Conservation (phyloP, 1,140 invertebrate genomes). For the Drosophila elegans region DNA sequence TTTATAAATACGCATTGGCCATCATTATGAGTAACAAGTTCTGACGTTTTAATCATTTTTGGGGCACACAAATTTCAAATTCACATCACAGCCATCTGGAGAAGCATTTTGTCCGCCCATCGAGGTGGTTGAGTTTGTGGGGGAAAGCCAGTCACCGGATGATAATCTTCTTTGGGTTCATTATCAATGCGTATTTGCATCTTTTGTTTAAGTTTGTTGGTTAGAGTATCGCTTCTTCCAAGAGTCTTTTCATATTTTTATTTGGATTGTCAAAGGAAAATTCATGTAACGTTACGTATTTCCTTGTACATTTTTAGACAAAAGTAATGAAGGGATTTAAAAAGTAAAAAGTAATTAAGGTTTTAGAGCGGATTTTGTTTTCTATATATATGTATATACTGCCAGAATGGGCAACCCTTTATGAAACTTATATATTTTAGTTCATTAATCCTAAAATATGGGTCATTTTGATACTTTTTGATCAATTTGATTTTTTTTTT, state of each 20-base stretch:
- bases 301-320: too few species aligned
- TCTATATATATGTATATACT: too few species aligned
- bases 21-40: slow-evolving; percentile 75
- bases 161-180: slow-evolving; percentile 54
- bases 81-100: slow-evolving; percentile 43
- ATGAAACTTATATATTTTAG: too few species aligned
- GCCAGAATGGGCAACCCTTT: too few species aligned
- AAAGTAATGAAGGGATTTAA: too few species aligned
- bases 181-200: slow-evolving; percentile 71
- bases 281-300: too few species aligned
- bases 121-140: neutral
- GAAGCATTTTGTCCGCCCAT: slow-evolving; percentile 4
- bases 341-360: too few species aligned
- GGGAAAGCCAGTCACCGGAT: slow-evolving; percentile 36
- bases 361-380: too few species aligned
- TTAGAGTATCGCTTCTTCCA: slow-evolving; percentile 2
- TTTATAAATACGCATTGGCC: slow-evolving; percentile 76
- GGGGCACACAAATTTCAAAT: slow-evolving; percentile 49
- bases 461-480: too few species aligned
- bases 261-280: neutral
- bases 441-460: too few species aligned
- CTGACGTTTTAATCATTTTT: slow-evolving; percentile 60
- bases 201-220: slow-evolving; percentile 56
- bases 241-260: slow-evolving; percentile 1
- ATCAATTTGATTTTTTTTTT: too few species aligned